Evolutionary conservation across 2,113 vertebrate genomes (phyloP), one percentile per base, ranked within the genome.

Genomic region (Megatriorchis doriae): DNA sequence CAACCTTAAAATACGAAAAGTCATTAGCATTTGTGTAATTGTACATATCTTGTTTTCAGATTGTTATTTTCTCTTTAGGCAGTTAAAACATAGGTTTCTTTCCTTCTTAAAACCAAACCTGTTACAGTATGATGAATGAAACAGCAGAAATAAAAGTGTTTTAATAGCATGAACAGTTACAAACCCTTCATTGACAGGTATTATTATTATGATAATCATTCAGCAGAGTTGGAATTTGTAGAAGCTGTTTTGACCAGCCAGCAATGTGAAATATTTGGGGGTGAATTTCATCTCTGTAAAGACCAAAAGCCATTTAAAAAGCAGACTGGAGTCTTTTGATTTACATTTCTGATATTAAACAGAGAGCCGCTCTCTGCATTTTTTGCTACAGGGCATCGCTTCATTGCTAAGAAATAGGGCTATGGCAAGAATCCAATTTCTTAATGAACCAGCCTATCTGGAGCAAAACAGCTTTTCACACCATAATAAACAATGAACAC

Each of bases 381-480:
- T 96, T 96, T 95, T 95, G 96, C 97, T 96, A 97, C 59, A 53
- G 96, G 96, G 95, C 96, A 91, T 95, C 15, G 18, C 97, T 97
- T 97, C 95, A 85, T 92, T 84, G 92, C 66, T 58, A 96, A 96
- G 97, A 97, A 97, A 94, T 86, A 22, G 94, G 95, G 90, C 86
- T 85, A 58, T 98, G 98, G 98, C 98, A 98, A 91, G 73, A 72
- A 97, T 98, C 98, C 98, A 98, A 97, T 97, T 97, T 85, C 96
- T 98, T 98, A 98, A 98, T 98, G 98, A 98, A 98, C 94, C 90
- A 92, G 97, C 97, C 98, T 98, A 98, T 98, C 98, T 98, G 96
- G 97, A 97, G 97, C 95, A 98, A 98, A 98, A 98, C 98, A 98
- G 98, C 97, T 98, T 98, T 98, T 98, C 98, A 97, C 97, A 97